phyloP scores from a whole-genome alignment of 1,140 invertebrate species.

The Zaprionus davidi region DNA sequence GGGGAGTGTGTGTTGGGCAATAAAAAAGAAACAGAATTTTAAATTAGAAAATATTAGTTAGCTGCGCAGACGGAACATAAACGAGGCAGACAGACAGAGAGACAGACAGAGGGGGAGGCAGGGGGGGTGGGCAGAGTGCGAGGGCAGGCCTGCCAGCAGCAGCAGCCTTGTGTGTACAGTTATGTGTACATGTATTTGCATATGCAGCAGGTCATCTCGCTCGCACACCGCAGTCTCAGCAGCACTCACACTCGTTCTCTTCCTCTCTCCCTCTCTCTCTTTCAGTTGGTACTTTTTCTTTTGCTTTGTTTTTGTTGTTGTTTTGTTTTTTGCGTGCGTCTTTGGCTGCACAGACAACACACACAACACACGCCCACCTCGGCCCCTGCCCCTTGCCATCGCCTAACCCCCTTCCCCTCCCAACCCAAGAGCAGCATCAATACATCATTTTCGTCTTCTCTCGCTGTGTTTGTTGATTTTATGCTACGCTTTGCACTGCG shows the following conservation, averaged over 20 bases:
- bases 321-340: slow-evolving; percentile 35
- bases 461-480: slow-evolving; percentile 56
- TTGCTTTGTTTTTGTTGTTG: slow-evolving; percentile 37
- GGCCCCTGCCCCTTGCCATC: not conserved
- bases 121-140: slow-evolving; percentile 4
- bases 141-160: not conserved
- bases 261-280: not conserved
- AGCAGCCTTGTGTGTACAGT: slow-evolving; percentile 50
- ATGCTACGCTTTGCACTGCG: slow-evolving; percentile 62
- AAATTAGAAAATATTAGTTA: slow-evolving; percentile 83
- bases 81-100: slow-evolving; percentile 2
- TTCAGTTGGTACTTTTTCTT: slow-evolving; percentile 36
- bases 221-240: slow-evolving; percentile 15
- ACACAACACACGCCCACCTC: slow-evolving; percentile 26
- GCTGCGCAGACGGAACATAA: slow-evolving; percentile 31
- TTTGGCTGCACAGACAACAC: slow-evolving; percentile 54
- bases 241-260: slow-evolving; percentile 6
- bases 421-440: slow-evolving; percentile 56
- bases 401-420: not conserved
- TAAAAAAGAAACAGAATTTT: slow-evolving; percentile 83
- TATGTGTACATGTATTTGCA: slow-evolving; percentile 71
- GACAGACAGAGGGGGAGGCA: not conserved
- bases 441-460: slow-evolving; percentile 81
- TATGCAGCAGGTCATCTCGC: slow-evolving; percentile 36
- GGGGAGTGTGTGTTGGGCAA: slow-evolving; percentile 45